Evolutionary conservation across 2,888 invertebrate species (phyloP).

Genomic region (Epinotia nisella): DNA sequence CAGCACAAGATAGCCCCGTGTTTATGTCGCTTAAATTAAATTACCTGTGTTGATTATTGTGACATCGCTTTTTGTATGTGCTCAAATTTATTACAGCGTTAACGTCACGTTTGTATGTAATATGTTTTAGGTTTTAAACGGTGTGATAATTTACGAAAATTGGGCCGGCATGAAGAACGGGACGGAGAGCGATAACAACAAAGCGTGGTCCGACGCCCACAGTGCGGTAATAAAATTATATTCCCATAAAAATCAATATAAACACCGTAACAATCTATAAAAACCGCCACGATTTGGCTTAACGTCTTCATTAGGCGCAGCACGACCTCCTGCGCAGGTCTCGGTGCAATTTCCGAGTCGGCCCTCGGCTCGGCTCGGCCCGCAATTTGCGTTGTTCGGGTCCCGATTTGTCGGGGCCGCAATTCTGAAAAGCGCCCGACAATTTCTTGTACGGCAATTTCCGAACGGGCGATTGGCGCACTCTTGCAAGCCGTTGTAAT

Average conservation of each 20-base stretch:
- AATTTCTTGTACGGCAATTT: constrained; percentile 78
- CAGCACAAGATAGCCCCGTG: constrained; percentile 76
- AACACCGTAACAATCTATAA: constrained; percentile 73
- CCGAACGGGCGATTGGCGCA: constrained; percentile 69
- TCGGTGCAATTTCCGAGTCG: constrained; percentile 74
- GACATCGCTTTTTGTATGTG: constrained; percentile 74
- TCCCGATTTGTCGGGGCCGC: constrained; percentile 74
- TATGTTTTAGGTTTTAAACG: constrained; percentile 53
- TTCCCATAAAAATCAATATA: constrained; percentile 80
- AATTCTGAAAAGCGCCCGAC: constrained; percentile 71
- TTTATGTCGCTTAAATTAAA: constrained; percentile 83
- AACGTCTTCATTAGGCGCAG: constrained; percentile 80
- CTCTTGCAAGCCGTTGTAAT: constrained; percentile 69
- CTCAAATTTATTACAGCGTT: constrained; percentile 70
- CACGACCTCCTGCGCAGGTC: constrained; percentile 75
- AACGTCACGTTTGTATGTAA: constrained; percentile 38
- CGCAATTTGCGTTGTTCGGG: constrained; percentile 76
- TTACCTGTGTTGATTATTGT: constrained; percentile 79
- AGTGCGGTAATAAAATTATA: constrained; percentile 70
- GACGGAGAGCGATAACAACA: constrained; percentile 50
- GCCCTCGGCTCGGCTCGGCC: constrained; percentile 48
- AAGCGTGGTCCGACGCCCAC: constrained; percentile 58
- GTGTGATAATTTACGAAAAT: constrained; percentile 53
- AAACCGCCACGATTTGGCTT: constrained; percentile 71
- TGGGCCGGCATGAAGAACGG: constrained; percentile 50